phyloP scores from a whole-genome alignment of 2,797 vertebrate genomes.

The Leptoclinus maculatus region DNA sequence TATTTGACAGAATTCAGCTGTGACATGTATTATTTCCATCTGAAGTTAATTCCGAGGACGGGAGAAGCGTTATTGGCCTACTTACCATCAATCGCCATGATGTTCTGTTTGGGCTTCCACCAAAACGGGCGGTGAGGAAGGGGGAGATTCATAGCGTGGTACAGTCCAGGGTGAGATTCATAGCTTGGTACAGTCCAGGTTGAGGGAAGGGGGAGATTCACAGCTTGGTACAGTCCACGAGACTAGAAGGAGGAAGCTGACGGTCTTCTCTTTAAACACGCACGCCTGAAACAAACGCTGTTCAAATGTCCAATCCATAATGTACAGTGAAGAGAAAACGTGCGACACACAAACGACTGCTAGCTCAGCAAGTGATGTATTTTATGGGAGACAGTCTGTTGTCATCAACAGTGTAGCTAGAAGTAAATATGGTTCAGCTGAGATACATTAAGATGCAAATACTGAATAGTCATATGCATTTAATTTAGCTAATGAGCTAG shows the following conservation, averaged over 20 bases:
- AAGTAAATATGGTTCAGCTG: no score
- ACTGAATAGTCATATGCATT: no score
- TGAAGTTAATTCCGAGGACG: slow-evolving; percentile 62
- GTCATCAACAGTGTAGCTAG: no score
- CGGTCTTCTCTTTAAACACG: no score
- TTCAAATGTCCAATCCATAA: neutral
- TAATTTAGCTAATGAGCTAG: no score
- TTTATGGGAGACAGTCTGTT: no score
- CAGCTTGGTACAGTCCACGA: slow-evolving; percentile 52
- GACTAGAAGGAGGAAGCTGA: neutral
- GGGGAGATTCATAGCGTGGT: slow-evolving; percentile 59
- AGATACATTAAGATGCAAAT: no score
- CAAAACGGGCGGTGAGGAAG: slow-evolving; percentile 51
- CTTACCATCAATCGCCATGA: slow-evolving; percentile 99
- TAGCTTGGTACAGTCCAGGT: no score
- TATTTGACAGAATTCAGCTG: neutral
- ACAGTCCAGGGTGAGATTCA: slow-evolving; percentile 51
- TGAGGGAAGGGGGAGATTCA: no score
- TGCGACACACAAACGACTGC: no score
- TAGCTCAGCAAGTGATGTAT: no score
- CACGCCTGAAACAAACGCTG: neutral
- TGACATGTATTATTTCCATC: slow-evolving; percentile 7
- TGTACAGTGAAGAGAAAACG: neutral
- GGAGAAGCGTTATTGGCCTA: slow-evolving; percentile 86
- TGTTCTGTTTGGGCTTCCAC: slow-evolving; percentile 89